These are phyloP conservation scores for Penaeus monodon DNA, from an alignment of 2,888 invertebrate species.

Conservation along the genomic window DNA sequence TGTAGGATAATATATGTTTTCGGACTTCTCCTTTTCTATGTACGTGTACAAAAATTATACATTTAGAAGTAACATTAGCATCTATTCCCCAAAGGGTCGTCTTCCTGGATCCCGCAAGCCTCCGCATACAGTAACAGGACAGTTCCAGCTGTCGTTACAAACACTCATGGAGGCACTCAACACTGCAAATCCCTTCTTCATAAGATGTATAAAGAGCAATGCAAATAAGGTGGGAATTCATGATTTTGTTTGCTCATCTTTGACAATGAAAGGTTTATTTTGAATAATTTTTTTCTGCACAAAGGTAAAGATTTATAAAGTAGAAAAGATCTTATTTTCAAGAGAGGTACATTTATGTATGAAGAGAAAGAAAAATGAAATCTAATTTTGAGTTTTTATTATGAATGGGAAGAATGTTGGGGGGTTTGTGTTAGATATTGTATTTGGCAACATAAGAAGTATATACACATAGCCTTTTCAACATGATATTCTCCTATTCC, in stretches of 20 bases:
- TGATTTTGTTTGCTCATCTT: not conserved
- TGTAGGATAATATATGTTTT: no score
- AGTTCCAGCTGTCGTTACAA: conserved; percentile 92
- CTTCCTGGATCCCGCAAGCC: conserved; percentile 79
- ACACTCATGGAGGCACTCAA: conserved; percentile 93
- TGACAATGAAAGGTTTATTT: no score
- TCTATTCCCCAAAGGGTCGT: conserved; percentile 34
- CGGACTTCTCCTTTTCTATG: no score
- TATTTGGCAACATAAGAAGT: no score
- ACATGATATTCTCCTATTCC: not conserved
- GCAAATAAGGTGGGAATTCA: conserved; percentile 79
- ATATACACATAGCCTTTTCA: not conserved
- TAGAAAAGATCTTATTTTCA: no score
- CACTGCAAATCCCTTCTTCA: conserved; percentile 87
- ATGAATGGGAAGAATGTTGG: no score
- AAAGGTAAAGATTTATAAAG: no score
- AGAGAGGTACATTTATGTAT: no score
- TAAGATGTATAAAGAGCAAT: conserved; percentile 95
- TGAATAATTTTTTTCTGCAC: no score
- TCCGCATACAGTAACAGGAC: conserved; percentile 92
- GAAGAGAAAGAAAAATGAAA: no score
- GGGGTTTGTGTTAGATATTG: no score
- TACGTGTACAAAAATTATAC: not conserved
- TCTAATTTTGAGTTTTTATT: no score
- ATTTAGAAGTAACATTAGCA: not conserved